Conservation (phyloP, 2,113 vertebrate species). For the Hassar affinis region DNA sequence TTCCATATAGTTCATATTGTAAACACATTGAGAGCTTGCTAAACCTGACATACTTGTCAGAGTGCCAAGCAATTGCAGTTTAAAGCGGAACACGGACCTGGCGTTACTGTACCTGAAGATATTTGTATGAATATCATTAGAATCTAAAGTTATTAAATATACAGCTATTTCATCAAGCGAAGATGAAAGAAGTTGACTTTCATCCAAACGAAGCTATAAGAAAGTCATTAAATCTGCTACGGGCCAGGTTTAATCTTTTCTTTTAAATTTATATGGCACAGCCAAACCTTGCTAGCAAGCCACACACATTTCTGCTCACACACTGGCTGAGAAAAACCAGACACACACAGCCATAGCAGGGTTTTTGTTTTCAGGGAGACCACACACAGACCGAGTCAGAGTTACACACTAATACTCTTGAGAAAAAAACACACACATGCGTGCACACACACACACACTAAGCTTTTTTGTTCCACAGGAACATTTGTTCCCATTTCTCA, state of each 20-base stretch:
- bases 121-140: neutral
- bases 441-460: neutral
- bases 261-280: conserved; percentile 8
- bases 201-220: neutral
- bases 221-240: neutral
- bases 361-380: conserved; percentile 20
- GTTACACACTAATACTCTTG: conserved; percentile 7
- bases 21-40: neutral
- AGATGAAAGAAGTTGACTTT: neutral
- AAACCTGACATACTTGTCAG: neutral
- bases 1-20: neutral
- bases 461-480: neutral
- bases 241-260: neutral
- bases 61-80: neutral
- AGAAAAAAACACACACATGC: neutral
- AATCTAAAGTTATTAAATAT: neutral
- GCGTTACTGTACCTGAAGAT: neutral
- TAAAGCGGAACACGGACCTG: neutral
- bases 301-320: neutral
- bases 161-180: neutral
- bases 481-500: conserved; percentile 27
- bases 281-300: neutral
- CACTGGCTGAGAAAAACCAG: neutral
- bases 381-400: conserved; percentile 18
- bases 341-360: conserved; percentile 11